These are phyloP conservation scores for Streptopelia turtur DNA, from an alignment of 2,797 vertebrate genomes.

Conservation along the genomic window DNA sequence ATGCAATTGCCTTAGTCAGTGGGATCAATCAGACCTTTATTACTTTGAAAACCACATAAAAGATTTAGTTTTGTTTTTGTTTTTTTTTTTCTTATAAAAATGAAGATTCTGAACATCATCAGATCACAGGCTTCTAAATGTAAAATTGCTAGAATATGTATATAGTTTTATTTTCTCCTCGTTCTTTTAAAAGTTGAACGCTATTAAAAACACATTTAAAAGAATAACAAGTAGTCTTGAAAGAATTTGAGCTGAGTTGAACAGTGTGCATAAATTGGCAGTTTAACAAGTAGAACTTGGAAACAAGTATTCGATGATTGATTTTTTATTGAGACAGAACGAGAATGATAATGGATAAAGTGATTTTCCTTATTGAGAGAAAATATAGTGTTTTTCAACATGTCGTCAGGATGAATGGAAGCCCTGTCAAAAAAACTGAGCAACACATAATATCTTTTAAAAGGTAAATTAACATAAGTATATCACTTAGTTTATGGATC, in stretches of 20 bases:
- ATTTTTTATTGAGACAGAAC: conserved; percentile 79
- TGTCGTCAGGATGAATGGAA: conserved; percentile 76
- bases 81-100: conserved; percentile 53
- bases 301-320: conserved; percentile 78
- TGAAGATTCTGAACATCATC: conserved; percentile 6
- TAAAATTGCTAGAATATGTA: conserved; percentile 25
- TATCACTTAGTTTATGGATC: conserved; percentile 78
- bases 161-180: conserved; percentile 25
- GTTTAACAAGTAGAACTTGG: conserved; percentile 76
- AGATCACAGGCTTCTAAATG: conserved; percentile 14
- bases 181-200: conserved; percentile 4
- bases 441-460: conserved; percentile 76
- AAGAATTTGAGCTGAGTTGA: conserved; percentile 72
- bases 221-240: conserved; percentile 65
- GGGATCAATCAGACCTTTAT: conserved; percentile 76
- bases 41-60: conserved; percentile 69
- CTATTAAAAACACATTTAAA: conserved; percentile 50
- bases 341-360: conserved; percentile 75
- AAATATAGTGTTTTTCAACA: conserved; percentile 80
- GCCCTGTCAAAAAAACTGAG: conserved; percentile 77
- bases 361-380: conserved; percentile 77
- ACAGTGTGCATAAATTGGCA: conserved; percentile 74
- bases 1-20: conserved; percentile 84
- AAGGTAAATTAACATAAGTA: conserved; percentile 79
- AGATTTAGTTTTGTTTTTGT: conserved; percentile 37